Conservation (phyloP, 1,140 invertebrate species). For the Drosophila trapezifrons region DNA sequence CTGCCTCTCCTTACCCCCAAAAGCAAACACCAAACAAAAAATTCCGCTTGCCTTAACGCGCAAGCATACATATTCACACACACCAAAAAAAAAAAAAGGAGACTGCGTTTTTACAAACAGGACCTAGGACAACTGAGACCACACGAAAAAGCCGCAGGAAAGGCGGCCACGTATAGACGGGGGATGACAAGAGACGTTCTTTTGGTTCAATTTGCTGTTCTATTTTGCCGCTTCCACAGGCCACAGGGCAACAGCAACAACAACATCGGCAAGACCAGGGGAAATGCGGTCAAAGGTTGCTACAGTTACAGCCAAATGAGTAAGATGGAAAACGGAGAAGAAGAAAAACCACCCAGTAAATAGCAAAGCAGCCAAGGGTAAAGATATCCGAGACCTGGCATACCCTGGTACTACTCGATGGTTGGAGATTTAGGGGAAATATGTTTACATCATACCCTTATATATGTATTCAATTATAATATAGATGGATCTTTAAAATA, state of each 20-base stretch:
- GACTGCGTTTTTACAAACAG: constrained; percentile 41
- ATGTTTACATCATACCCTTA: too few species aligned
- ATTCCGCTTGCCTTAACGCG: constrained; percentile 8
- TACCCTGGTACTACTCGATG: background rate
- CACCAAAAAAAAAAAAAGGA: constrained; percentile 7
- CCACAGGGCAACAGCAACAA: constrained; percentile 46
- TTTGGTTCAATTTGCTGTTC: constrained; percentile 45
- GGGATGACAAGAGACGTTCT: constrained; percentile 26
- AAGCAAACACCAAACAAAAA: constrained; percentile 11
- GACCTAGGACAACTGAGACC: constrained; percentile 60
- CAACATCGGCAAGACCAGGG: constrained; percentile 2
- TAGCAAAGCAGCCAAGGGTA: background rate
- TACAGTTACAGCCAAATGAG: constrained; percentile 56
- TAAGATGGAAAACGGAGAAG: constrained; percentile 23
- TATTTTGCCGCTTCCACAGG: constrained; percentile 52
- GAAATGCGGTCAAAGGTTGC: constrained; percentile 59
- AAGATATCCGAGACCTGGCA: background rate
- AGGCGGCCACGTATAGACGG: constrained; percentile 14
- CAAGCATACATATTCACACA: background rate
- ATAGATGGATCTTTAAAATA: too few species aligned
- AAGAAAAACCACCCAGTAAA: constrained; percentile 13
- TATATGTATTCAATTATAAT: too few species aligned
- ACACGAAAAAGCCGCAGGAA: constrained; percentile 40
- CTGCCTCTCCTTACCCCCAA: background rate
- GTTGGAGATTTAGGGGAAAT: background rate